Conservation (phyloP, 64 coral and sea anemone species). For the Actinia tenebrosa region DNA sequence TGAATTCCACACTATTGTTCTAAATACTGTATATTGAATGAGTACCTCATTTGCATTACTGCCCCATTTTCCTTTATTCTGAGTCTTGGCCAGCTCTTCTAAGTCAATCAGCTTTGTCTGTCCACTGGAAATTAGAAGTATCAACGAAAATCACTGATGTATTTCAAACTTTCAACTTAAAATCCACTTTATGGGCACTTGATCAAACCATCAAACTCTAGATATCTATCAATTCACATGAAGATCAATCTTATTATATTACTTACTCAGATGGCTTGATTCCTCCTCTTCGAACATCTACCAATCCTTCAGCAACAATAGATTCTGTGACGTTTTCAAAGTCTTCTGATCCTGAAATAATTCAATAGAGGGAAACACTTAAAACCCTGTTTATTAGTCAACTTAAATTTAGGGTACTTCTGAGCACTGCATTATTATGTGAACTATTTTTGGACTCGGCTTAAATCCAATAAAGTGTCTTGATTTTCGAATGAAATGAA, state of each 20-base stretch:
- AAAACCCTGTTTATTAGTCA: no score
- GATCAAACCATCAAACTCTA: no score
- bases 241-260: not conserved
- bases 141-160: no score
- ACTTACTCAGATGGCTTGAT: constrained; percentile 94
- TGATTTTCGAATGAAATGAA: no score
- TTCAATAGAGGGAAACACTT: no score
- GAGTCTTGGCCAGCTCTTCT: constrained; percentile 89
- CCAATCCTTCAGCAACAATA: constrained; percentile 87
- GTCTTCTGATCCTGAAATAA: constrained; percentile 36
- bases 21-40: not conserved
- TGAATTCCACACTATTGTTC: not conserved
- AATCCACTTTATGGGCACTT: no score
- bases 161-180: no score
- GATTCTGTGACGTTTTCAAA: constrained; percentile 87
- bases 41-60: constrained; percentile 63
- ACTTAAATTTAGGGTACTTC: no score
- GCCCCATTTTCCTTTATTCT: constrained; percentile 88
- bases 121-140: constrained; percentile 44
- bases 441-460: no score
- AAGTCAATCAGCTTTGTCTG: constrained; percentile 97
- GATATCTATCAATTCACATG: no score
- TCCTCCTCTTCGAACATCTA: constrained; percentile 92
- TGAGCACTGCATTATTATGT: no score
- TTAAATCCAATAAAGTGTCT: no score